Conservation (phyloP, 2,113 vertebrate genomes). For the Brachyhypopomus gauderio region DNA sequence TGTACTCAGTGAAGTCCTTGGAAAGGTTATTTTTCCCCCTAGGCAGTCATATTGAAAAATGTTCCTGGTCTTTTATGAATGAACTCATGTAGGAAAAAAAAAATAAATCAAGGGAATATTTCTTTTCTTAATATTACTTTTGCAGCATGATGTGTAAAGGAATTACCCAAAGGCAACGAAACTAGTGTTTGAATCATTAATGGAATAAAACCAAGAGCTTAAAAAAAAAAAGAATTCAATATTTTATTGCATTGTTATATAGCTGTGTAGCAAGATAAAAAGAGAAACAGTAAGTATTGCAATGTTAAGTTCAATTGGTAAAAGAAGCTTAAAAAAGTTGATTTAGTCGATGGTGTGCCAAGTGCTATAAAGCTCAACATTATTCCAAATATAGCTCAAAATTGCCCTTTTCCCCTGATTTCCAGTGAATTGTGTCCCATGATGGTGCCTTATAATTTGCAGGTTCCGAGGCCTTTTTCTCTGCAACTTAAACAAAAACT, state of each 20-base stretch:
- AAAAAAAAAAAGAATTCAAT: constrained; percentile 43
- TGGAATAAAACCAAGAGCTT: neutral
- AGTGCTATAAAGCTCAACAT: constrained; percentile 37
- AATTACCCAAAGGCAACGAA: neutral
- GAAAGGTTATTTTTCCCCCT: neutral
- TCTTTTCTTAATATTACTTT: neutral
- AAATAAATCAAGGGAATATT: neutral
- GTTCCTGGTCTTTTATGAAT: neutral
- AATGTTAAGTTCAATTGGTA: constrained; percentile 31
- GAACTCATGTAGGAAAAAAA: neutral
- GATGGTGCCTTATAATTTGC: constrained; percentile 1
- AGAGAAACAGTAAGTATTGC: constrained; percentile 27
- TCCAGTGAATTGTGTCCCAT: constrained; percentile 18
- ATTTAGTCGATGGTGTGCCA: constrained; percentile 47
- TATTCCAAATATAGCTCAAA: constrained; percentile 19
- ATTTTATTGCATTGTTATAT: constrained; percentile 73
- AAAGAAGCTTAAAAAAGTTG: neutral
- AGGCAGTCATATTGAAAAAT: neutral
- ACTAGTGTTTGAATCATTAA: neutral
- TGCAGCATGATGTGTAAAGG: too few relatives aligned
- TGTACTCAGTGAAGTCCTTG: neutral
- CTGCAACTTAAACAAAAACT: neutral
- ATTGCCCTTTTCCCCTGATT: constrained; percentile 2
- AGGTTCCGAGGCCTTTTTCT: constrained; percentile 9
- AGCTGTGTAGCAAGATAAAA: constrained; percentile 59